These are phyloP conservation scores for Hoplodrina ambigua DNA, from an alignment of 2,888 invertebrate genomes.

Conservation along the genomic window DNA sequence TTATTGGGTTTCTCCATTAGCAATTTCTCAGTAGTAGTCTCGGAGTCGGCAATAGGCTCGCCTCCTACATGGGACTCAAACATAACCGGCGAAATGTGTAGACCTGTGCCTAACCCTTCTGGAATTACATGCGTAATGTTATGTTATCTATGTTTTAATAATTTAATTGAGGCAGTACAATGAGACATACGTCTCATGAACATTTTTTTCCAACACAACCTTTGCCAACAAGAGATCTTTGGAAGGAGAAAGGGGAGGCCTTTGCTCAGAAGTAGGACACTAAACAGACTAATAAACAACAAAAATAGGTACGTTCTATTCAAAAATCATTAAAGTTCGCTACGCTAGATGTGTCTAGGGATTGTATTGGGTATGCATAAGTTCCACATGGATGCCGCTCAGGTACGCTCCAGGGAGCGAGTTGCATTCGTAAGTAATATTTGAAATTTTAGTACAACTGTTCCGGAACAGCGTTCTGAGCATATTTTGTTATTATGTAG, in stretches of 20 bases:
- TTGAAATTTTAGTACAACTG: constrained; percentile 60
- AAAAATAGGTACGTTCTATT: constrained; percentile 35
- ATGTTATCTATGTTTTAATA: no score
- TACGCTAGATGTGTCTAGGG: constrained; percentile 36
- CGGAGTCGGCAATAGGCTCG: no score
- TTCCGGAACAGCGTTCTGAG: constrained; percentile 48
- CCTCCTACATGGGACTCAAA: no score
- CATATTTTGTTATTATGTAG: constrained; percentile 47
- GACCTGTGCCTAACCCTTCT: no score
- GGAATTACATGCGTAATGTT: no score
- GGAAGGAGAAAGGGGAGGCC: constrained; percentile 4
- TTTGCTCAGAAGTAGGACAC: no score
- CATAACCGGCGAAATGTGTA: no score
- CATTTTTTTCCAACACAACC: background rate
- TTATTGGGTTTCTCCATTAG: no score
- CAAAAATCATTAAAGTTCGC: constrained; percentile 57
- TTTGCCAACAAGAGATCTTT: no score
- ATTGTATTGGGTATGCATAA: constrained; percentile 75
- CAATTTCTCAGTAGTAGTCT: no score
- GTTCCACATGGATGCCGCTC: constrained; percentile 65
- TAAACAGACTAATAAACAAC: no score
- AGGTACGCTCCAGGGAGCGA: constrained; percentile 65
- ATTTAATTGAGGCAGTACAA: no score
- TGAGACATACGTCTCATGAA: background rate
- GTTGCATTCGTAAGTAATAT: constrained; percentile 65